Conservation (phyloP, 2,113 vertebrate genomes). For the Nesoenas mayeri region DNA sequence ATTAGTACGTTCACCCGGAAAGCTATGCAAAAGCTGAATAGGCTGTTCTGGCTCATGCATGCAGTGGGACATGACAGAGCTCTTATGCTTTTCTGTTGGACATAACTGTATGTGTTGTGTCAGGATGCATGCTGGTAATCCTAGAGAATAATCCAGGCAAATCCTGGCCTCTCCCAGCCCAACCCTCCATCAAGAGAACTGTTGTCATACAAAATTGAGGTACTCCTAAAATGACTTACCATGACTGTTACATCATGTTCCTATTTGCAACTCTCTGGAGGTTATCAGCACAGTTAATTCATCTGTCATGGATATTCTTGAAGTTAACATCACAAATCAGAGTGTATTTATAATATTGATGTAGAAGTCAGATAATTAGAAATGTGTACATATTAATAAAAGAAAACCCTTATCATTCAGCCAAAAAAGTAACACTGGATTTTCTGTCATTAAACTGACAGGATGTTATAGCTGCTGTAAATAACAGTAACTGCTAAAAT, state of each 20-base stretch:
- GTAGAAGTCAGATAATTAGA: background rate
- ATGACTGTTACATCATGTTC: background rate
- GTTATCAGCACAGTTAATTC: slow-evolving; percentile 19
- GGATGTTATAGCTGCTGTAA: slow-evolving; percentile 34
- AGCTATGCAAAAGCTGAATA: background rate
- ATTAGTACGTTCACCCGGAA: background rate
- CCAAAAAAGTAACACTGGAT: background rate
- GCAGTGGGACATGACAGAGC: background rate
- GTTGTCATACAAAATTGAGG: background rate
- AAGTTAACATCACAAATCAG: slow-evolving; percentile 1
- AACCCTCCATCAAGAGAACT: background rate
- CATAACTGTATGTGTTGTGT: background rate
- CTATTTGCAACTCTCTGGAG: background rate
- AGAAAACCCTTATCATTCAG: background rate
- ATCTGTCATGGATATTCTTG: background rate
- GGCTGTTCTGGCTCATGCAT: background rate
- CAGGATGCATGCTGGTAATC: background rate
- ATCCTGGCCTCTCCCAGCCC: background rate
- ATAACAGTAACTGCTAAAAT: slow-evolving; percentile 48
- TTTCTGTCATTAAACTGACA: slow-evolving; percentile 47
- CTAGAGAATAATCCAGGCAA: background rate
- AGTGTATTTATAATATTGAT: background rate
- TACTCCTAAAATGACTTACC: background rate
- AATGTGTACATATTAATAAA: background rate
- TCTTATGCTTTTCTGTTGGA: background rate